Conservation (phyloP, 2,113 vertebrate species). For the Ursus arctos region DNA sequence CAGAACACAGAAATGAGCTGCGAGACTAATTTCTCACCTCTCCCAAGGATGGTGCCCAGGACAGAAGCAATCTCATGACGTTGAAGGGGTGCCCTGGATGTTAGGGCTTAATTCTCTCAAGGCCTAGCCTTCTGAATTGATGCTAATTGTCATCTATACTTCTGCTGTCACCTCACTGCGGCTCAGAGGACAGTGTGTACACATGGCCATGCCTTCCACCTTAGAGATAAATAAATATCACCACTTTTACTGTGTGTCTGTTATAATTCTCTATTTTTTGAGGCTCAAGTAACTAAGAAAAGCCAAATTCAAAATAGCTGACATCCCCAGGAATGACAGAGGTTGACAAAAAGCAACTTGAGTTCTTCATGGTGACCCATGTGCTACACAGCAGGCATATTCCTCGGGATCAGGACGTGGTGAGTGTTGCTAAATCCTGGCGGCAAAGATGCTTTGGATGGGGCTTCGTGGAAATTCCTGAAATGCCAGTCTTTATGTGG, state of each 20-base stretch:
- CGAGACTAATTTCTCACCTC: neutral
- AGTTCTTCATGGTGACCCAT: neutral
- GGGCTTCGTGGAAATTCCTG: neutral
- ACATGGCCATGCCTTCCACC: neutral
- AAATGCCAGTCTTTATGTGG: neutral
- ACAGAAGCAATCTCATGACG: neutral
- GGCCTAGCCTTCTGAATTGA: neutral
- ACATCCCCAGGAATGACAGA: neutral
- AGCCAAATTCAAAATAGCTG: neutral
- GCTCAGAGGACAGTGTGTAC: neutral
- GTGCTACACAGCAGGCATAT: neutral
- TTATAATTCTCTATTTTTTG: neutral
- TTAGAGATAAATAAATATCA: constrained; percentile 60
- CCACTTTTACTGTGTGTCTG: constrained; percentile 3
- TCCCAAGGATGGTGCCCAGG: neutral
- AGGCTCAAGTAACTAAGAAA: constrained; percentile 14
- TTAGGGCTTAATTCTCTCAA: neutral
- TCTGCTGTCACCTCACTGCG: neutral
- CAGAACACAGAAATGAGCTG: neutral
- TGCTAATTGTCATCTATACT: neutral
- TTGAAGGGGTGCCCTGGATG: neutral
- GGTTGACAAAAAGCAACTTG: neutral
- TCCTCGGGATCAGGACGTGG: neutral
- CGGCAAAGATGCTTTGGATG: rapidly evolving
- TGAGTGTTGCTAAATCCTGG: neutral